A percentile compares a stretch with the other conserved stretches of the same genome.
phyloP scores from a whole-genome alignment of 2,888 invertebrate genomes.

The Sinelater perroti region DNA sequence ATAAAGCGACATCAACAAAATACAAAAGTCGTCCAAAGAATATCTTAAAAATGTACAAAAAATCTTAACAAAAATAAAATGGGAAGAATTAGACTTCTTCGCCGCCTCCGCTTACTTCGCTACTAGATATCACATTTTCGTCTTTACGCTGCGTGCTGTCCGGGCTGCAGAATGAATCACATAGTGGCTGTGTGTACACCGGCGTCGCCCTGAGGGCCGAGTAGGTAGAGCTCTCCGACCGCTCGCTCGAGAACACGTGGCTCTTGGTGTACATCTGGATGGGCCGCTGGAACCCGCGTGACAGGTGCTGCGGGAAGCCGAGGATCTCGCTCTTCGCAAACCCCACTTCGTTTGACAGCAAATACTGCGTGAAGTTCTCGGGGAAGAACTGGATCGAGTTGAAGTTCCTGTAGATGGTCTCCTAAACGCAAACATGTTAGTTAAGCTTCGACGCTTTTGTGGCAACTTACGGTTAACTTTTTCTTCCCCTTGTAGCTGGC shows the following conservation, averaged over 20 bases:
- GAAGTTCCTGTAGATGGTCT: constrained; percentile 85
- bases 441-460: neutral
- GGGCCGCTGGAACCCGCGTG: constrained; percentile 88
- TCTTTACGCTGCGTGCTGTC: constrained; percentile 19
- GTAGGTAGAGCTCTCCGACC: constrained; percentile 46
- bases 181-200: constrained; percentile 11
- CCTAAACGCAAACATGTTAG: constrained; percentile 63
- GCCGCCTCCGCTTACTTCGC: constrained; percentile 17
- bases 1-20: constrained; percentile 17
- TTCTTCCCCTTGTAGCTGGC: constrained; percentile 91
- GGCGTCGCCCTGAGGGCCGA: constrained; percentile 23
- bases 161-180: constrained; percentile 15
- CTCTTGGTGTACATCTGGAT: constrained; percentile 68
- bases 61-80: constrained; percentile 17
- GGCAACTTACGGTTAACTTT: constrained; percentile 78
- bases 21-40: constrained; percentile 16
- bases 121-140: constrained; percentile 35
- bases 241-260: constrained; percentile 60
- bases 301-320: constrained; percentile 80
- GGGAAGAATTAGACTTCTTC: constrained; percentile 11
- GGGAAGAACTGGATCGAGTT: constrained; percentile 88
- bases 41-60: constrained; percentile 31
- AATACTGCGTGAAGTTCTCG: constrained; percentile 90
- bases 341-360: constrained; percentile 89
- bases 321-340: constrained; percentile 90